Evolutionary conservation across 2,797 vertebrate genomes (phyloP), one percentile per base, ranked within the genome.

Genomic region (Sebastes steindachneri): DNA sequence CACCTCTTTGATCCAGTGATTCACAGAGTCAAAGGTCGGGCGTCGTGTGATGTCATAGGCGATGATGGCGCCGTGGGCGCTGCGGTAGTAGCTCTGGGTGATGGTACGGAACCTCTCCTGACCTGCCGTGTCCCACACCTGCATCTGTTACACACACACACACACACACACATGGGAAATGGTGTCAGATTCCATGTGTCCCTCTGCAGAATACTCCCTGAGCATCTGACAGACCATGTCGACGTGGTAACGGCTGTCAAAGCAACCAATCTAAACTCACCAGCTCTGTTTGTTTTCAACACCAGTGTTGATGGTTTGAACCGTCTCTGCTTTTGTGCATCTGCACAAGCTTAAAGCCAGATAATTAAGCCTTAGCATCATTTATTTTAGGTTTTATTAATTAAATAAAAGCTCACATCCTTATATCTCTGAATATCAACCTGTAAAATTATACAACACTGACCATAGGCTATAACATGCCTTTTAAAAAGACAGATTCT

Each of bases 41-140:
- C 78, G 93, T 14, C 96, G 95, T 0, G 98, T 99, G 93, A 99
- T 96, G 94, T 99, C 98, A 4, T 99, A 99, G 82, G 97, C 96
- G 25, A 99, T 97, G 92, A 99, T 95, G 81, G 97, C 98, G 0
- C 97, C 97, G 0, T 99, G 97, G 25, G 97, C 98, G 0, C 97
- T 99, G 79, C 97, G 97, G 83, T 99, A 98, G 83, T 99, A 99
- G 85, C 98, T 98, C 91, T 98, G 97, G 17, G 97, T 98, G 95
- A 99, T 99, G 3, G 98, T 98, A 19, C 97, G 96, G 89, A 98
- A 99, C 68, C 98, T 95, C 93, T 98, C 98, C 90, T 99, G 98
- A 7, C 98, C 98, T 0, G 98, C 97, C 0, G 98, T 99, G 94
- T 99, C 98, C 98, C 98, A 99, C 60, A 99, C 97, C 86, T 99